phyloP scores from a whole-genome alignment of 2,888 invertebrate genomes.

The Zygogramma bicolorata region DNA sequence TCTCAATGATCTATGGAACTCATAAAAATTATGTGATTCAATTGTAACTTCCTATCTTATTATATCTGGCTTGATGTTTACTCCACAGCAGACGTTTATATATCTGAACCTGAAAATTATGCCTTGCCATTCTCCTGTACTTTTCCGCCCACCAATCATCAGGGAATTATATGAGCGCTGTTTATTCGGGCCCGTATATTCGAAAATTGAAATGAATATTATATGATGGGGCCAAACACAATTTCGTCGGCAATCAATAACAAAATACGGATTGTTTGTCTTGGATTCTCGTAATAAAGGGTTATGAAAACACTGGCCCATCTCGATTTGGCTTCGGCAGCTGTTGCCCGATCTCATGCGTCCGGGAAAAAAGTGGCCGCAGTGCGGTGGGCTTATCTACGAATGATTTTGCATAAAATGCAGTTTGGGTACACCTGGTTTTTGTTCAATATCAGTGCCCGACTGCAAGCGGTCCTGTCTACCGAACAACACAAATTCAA shows the following conservation, averaged over 20 bases:
- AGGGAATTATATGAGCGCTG: too few species aligned
- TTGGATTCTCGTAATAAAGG: constrained; percentile 26
- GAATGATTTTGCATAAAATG: constrained; percentile 52
- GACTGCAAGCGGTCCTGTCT: neutral
- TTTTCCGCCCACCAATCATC: too few species aligned
- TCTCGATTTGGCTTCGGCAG: constrained; percentile 45
- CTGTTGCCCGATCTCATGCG: constrained; percentile 47
- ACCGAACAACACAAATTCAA: neutral
- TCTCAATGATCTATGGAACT: too few species aligned
- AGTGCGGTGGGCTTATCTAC: constrained; percentile 50
- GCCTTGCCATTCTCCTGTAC: too few species aligned
- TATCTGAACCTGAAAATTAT: too few species aligned
- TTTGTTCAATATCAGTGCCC: constrained; percentile 20
- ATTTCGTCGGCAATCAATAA: neutral
- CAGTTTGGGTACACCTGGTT: constrained; percentile 50
- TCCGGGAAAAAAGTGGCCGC: constrained; percentile 47
- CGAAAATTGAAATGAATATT: neutral
- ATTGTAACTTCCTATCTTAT: too few species aligned
- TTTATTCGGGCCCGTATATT: neutral
- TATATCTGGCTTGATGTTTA: too few species aligned
- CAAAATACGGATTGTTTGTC: constrained; percentile 25
- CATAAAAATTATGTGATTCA: too few species aligned
- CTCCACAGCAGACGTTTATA: too few species aligned
- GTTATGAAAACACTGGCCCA: constrained; percentile 35
- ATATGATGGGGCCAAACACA: neutral